Conservation (phyloP, 2,797 vertebrate genomes). For the Lutra lutra region DNA sequence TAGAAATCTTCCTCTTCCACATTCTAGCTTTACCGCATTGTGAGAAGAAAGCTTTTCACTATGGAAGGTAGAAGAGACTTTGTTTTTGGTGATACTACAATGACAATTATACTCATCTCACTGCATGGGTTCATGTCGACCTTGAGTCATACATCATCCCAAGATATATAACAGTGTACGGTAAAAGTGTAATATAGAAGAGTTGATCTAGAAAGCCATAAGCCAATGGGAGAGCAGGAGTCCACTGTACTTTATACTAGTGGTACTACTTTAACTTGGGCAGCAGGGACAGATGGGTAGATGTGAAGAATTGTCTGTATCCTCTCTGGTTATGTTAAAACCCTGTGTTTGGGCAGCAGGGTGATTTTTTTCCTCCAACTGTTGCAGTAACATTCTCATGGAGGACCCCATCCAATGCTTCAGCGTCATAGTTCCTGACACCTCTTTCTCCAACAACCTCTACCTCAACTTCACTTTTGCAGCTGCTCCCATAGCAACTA, state of each 20-base stretch:
- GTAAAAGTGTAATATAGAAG: not conserved
- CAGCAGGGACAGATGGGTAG: not conserved
- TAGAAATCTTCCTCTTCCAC: constrained; percentile 14
- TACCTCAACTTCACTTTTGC: constrained; percentile 62
- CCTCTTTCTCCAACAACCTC: constrained; percentile 60
- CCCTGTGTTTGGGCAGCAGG: not conserved
- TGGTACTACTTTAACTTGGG: constrained; percentile 32
- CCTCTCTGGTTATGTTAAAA: not conserved
- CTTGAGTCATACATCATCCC: not conserved
- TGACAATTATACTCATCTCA: not conserved
- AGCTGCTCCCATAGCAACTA: constrained; percentile 70
- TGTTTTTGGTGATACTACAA: not conserved
- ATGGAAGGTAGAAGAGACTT: constrained; percentile 8
- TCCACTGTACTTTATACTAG: not conserved
- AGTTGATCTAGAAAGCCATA: not conserved
- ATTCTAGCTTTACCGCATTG: not conserved
- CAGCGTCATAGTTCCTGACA: not conserved
- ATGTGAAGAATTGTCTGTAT: not conserved
- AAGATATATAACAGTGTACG: not conserved
- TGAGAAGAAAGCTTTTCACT: not conserved
- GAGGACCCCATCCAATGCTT: not conserved
- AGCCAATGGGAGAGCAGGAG: not conserved
- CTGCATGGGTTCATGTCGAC: not conserved
- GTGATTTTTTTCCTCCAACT: not conserved
- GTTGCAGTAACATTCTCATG: not conserved